These are phyloP conservation scores for Pica pica DNA, from an alignment of 2,113 vertebrate genomes.

Conservation along the genomic window DNA sequence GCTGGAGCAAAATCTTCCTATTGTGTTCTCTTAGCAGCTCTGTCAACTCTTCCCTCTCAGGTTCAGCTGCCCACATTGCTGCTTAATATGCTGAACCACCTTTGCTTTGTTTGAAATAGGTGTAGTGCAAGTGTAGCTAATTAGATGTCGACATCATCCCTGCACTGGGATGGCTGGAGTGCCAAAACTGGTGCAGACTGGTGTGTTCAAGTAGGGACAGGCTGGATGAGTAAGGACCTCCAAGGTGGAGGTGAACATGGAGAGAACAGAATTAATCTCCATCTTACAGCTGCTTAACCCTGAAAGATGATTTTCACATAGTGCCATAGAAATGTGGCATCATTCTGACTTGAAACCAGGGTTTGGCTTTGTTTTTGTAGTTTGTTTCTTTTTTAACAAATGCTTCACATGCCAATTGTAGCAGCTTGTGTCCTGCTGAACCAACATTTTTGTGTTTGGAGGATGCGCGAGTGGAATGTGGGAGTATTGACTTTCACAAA, in stretches of 20 bases:
- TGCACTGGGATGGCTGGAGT: background rate
- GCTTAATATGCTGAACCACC: background rate
- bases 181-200: background rate
- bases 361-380: background rate
- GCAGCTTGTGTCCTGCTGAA: conserved; percentile 16
- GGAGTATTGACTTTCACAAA: conserved; percentile 30
- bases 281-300: background rate
- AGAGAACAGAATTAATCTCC: background rate
- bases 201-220: background rate
- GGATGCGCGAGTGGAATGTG: conserved; percentile 13
- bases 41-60: background rate
- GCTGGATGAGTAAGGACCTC: background rate
- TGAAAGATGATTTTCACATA: background rate
- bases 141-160: background rate
- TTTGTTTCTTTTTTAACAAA: background rate
- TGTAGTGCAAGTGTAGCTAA: background rate
- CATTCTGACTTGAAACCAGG: background rate
- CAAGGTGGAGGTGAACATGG: background rate
- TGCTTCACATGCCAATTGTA: background rate
- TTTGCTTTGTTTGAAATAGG: background rate
- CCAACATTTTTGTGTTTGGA: conserved; percentile 36
- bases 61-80: background rate
- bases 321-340: background rate
- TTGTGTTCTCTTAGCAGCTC: background rate
- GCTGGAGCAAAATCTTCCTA: background rate